These are phyloP conservation scores for Glaucidium brasilianum DNA, from an alignment of 2,113 vertebrate species.

Conservation along the genomic window DNA sequence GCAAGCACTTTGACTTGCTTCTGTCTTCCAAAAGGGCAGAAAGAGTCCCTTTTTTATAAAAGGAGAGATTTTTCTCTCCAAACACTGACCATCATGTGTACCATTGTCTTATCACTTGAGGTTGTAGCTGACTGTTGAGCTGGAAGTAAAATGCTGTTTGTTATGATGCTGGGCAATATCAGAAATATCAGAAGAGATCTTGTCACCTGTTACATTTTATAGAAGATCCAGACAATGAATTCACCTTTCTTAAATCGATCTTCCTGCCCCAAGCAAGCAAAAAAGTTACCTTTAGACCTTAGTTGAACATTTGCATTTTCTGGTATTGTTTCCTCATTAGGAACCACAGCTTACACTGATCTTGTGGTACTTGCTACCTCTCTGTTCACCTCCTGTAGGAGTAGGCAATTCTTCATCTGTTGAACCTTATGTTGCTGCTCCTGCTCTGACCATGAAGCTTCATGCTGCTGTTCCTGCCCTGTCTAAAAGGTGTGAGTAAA, in stretches of 20 bases:
- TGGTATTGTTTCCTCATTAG: neutral
- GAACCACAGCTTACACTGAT: neutral
- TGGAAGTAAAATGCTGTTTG: neutral
- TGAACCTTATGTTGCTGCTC: neutral
- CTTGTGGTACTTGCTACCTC: neutral
- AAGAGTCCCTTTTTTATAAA: neutral
- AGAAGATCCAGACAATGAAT: neutral
- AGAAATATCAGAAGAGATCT: neutral
- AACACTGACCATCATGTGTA: neutral
- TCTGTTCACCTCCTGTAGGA: neutral
- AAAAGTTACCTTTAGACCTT: neutral
- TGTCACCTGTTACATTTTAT: neutral
- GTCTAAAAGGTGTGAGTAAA: neutral
- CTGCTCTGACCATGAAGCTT: neutral
- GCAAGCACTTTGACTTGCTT: neutral
- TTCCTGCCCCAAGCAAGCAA: neutral
- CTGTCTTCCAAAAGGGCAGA: neutral
- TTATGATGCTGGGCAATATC: neutral
- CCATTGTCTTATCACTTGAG: neutral
- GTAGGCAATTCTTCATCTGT: neutral
- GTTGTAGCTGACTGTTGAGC: neutral
- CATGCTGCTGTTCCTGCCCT: neutral
- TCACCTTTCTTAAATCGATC: neutral
- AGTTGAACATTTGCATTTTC: neutral
- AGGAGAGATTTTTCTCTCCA: neutral